Percentiles rank a stretch among this genome's conserved stretches.
These are phyloP conservation scores for Oceanodroma tethys DNA, from an alignment of 2,113 vertebrate species.

Conservation along the genomic window DNA sequence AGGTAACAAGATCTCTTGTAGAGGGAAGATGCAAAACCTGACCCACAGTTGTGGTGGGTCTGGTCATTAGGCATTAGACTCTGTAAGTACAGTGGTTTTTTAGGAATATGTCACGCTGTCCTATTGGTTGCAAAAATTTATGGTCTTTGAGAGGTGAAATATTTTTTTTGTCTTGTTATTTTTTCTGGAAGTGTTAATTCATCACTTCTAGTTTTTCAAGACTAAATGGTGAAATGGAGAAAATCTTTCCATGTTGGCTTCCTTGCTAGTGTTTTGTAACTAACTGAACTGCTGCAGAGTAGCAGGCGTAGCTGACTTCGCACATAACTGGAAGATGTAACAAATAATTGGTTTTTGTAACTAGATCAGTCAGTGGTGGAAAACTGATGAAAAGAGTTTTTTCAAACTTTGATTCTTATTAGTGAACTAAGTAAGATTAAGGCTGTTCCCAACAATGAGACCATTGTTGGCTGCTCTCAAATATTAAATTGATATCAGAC, in stretches of 20 bases:
- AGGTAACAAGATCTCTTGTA: not conserved
- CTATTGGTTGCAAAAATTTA: not conserved
- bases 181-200: not conserved
- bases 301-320: not conserved
- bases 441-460: not conserved
- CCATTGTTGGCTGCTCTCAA: accelerated
- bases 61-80: not conserved
- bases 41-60: accelerated
- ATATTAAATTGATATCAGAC: not conserved
- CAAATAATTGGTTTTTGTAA: not conserved
- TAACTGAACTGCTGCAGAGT: not conserved
- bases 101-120: not conserved
- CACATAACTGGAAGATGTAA: not conserved
- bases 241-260: accelerated
- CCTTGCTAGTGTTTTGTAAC: not conserved
- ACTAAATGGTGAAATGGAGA: not conserved
- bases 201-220: not conserved
- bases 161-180: not conserved
- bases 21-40: not conserved
- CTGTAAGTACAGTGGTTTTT: not conserved
- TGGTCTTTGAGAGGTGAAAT: not conserved
- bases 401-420: not conserved
- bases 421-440: not conserved
- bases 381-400: not conserved
- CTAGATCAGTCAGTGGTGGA: not conserved